These are phyloP conservation scores for Barbus barbus DNA, from an alignment of 2,113 vertebrate species.

Conservation along the genomic window DNA sequence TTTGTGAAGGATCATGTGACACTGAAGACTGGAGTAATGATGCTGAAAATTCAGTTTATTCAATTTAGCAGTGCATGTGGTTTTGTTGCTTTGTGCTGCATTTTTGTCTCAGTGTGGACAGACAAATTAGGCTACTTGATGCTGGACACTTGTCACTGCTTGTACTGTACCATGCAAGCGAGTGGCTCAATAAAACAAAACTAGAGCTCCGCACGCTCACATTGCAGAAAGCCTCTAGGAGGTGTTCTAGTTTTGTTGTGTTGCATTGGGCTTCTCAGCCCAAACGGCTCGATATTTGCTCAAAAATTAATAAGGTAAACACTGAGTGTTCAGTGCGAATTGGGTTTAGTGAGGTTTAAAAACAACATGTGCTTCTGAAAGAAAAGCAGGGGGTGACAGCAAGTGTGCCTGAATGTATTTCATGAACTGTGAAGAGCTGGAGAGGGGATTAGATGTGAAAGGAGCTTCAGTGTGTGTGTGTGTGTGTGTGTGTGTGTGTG, in stretches of 20 bases:
- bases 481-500: too few relatives aligned
- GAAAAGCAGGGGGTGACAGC: background rate
- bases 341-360: slow-evolving; percentile 18
- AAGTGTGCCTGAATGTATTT: background rate
- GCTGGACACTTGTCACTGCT: background rate
- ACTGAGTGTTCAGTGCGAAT: background rate
- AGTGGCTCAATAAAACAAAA: background rate
- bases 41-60: too few relatives aligned
- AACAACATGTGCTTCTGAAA: slow-evolving; percentile 4
- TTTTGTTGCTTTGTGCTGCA: background rate
- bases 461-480: background rate
- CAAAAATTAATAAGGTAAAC: background rate
- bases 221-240: slow-evolving; percentile 1
- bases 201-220: background rate
- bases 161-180: background rate
- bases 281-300: background rate
- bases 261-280: background rate
- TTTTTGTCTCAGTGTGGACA: background rate
- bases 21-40: too few relatives aligned
- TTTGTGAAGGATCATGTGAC: too few relatives aligned
- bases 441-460: background rate
- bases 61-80: too few relatives aligned
- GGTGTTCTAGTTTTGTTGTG: background rate
- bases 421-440: background rate
- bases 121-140: background rate